These are phyloP conservation scores for Agriopis aurantiaria DNA, from an alignment of 2,888 invertebrate species.

Conservation along the genomic window DNA sequence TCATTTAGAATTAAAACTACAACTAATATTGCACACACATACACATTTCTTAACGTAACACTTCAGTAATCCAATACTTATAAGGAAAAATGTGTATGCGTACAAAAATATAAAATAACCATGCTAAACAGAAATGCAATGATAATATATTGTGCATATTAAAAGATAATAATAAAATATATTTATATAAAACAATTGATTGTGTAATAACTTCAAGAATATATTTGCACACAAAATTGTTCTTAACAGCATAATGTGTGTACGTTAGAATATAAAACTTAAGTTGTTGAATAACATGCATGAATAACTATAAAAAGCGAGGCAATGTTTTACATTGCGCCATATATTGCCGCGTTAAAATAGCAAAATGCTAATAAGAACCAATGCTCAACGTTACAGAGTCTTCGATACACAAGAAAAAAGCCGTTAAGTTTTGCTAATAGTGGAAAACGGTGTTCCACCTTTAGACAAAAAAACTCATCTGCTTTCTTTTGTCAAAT, in stretches of 20 bases:
- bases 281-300: conserved; percentile 36
- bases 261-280: conserved; percentile 34
- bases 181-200: conserved; percentile 82
- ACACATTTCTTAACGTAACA: conserved; percentile 80
- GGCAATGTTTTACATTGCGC: conserved; percentile 80
- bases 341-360: conserved; percentile 30
- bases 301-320: conserved; percentile 55
- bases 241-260: conserved; percentile 59
- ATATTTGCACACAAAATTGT: conserved; percentile 66
- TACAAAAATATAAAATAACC: conserved; percentile 74
- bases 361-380: conserved; percentile 16
- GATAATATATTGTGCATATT: conserved; percentile 83
- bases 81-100: conserved; percentile 82
- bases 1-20: conserved; percentile 72
- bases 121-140: conserved; percentile 78
- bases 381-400: conserved; percentile 4
- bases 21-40: conserved; percentile 87
- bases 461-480: not conserved
- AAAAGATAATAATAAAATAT: conserved; percentile 82
- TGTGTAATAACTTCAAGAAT: conserved; percentile 79
- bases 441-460: not conserved
- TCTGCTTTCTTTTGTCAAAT: not conserved
- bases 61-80: conserved; percentile 62
- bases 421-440: not conserved
- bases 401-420: conserved; percentile 1